Conservation (phyloP, 1,140 invertebrate genomes). For the Pissodes strobi region DNA sequence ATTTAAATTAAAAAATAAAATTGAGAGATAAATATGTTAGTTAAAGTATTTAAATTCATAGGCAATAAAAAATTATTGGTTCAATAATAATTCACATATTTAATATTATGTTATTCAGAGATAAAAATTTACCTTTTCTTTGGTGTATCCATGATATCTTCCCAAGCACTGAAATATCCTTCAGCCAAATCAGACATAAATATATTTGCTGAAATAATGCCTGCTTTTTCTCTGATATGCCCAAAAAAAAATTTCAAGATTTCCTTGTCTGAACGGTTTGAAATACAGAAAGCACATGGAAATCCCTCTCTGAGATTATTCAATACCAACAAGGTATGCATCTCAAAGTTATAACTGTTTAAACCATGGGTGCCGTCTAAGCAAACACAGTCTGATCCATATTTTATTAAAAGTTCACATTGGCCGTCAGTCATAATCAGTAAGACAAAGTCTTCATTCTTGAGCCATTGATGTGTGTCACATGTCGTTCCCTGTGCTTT, state of each 20-base stretch:
- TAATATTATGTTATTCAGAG: not conserved
- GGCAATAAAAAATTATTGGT: not conserved
- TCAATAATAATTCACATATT: not conserved
- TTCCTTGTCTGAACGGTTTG: conserved; percentile 20
- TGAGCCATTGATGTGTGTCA: conserved; percentile 1
- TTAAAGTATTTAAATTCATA: not conserved
- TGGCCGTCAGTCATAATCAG: conserved; percentile 24
- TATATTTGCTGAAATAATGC: not conserved
- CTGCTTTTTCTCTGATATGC: conserved; percentile 7
- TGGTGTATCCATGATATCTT: conserved; percentile 5
- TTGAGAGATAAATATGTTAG: not conserved
- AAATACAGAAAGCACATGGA: conserved; percentile 28
- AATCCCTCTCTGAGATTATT: conserved; percentile 29
- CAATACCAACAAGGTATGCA: conserved; percentile 16
- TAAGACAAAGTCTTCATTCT: conserved; percentile 18
- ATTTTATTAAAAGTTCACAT: not conserved
- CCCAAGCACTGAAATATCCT: conserved; percentile 24
- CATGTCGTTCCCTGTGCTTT: conserved; percentile 10
- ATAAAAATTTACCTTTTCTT: not conserved
- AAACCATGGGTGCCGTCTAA: conserved; percentile 26
- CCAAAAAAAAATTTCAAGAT: conserved; percentile 21
- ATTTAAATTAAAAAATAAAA: too few species aligned
- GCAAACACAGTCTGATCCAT: conserved; percentile 15
- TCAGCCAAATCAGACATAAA: conserved; percentile 33
- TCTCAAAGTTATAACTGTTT: conserved; percentile 25